These are phyloP conservation scores for Acropternis orthonyx DNA, from an alignment of 2,797 vertebrate species.

Conservation along the genomic window DNA sequence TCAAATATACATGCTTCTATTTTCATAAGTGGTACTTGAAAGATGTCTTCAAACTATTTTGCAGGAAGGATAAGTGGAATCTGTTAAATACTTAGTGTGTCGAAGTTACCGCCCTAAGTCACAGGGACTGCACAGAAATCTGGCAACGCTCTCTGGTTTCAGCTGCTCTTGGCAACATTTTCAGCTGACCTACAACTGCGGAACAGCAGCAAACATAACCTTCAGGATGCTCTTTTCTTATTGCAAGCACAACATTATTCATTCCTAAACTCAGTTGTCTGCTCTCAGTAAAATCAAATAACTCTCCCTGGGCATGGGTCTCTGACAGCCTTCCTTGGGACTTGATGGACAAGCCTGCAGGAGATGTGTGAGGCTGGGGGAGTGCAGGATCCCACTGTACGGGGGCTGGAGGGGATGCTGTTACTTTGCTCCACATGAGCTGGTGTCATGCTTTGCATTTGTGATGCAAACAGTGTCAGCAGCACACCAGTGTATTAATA, in stretches of 20 bases:
- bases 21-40: background rate
- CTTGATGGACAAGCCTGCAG: background rate
- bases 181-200: background rate
- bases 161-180: conserved; percentile 2
- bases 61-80: background rate
- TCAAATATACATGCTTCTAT: background rate
- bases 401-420: background rate
- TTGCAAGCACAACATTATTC: background rate
- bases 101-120: background rate
- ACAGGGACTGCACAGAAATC: background rate
- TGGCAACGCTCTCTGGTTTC: background rate
- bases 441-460: background rate
- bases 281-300: background rate
- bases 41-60: background rate
- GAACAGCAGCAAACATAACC: conserved; percentile 9
- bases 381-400: fast-evolving
- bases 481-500: background rate
- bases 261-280: conserved; percentile 8
- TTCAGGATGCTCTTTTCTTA: conserved; percentile 1
- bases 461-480: background rate
- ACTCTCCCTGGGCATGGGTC: background rate
- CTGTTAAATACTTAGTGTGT: background rate
- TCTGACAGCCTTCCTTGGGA: background rate
- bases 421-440: background rate
- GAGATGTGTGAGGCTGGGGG: background rate